Conservation (phyloP, 2,797 vertebrate species). For the Acanthurus leucopareius region DNA sequence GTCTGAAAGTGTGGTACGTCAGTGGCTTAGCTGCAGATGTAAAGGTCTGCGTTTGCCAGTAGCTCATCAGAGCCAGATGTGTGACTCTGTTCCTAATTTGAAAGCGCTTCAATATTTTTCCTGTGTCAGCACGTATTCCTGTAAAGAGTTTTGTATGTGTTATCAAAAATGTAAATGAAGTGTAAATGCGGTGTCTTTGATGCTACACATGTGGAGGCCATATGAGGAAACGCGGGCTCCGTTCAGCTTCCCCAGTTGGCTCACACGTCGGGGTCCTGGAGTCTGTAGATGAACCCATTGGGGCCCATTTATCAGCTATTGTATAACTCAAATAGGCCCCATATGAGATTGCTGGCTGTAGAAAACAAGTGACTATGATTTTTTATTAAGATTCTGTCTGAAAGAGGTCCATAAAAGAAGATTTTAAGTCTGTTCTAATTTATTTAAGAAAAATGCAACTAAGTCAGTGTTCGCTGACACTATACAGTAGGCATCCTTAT, state of each 20-base stretch:
- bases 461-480: neutral
- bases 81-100: conserved; percentile 41
- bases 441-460: neutral
- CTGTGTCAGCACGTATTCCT: conserved; percentile 33
- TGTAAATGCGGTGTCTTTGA: conserved; percentile 42
- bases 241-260: conserved; percentile 40
- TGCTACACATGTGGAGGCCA: conserved; percentile 48
- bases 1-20: conserved; percentile 24
- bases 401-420: neutral
- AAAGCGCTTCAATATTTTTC: conserved; percentile 23
- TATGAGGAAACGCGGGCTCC: conserved; percentile 38
- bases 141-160: conserved; percentile 11
- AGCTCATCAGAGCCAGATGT: conserved; percentile 65
- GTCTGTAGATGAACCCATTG: conserved; percentile 15
- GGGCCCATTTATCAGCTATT: conserved; percentile 54
- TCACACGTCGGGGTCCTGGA: conserved; percentile 36
- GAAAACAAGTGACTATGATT: conserved; percentile 26
- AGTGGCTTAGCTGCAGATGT: conserved; percentile 35
- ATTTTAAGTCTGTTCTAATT: conserved; percentile 20
- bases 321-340: conserved; percentile 45
- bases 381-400: conserved; percentile 11
- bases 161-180: conserved; percentile 47
- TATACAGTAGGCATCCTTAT: neutral
- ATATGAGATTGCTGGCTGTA: conserved; percentile 50
- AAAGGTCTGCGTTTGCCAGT: conserved; percentile 48